These are phyloP conservation scores for Drosophila pseudoananassae DNA, from an alignment of 1,140 invertebrate genomes.

Conservation along the genomic window DNA sequence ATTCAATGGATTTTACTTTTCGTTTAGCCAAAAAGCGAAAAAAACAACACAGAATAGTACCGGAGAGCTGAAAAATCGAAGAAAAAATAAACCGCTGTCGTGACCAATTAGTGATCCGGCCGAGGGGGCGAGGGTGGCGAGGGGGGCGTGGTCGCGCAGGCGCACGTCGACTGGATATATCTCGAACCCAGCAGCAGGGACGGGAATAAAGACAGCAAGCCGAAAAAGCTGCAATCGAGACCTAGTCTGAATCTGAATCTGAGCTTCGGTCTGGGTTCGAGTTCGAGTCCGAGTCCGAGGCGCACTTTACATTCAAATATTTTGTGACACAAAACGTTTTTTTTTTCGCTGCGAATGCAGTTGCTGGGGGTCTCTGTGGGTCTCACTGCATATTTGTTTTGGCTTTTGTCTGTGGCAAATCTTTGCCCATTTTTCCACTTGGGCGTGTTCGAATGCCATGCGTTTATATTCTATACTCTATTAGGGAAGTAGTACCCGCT, in stretches of 20 bases:
- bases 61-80: constrained; percentile 34
- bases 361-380: constrained; percentile 45
- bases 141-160: constrained; percentile 63
- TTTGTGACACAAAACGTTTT: constrained; percentile 79
- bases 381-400: constrained; percentile 65
- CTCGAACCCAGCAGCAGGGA: constrained; percentile 21
- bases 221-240: constrained; percentile 39
- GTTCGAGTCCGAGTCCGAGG: constrained; percentile 36
- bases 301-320: constrained; percentile 82
- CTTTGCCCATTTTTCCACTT: constrained; percentile 49
- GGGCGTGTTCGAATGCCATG: constrained; percentile 60
- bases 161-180: constrained; percentile 56
- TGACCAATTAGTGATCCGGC: constrained; percentile 77
- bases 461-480: constrained; percentile 39
- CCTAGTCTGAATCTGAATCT: constrained; percentile 16
- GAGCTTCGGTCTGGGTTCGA: neutral
- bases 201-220: constrained; percentile 73
- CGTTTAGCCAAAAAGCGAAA: constrained; percentile 52
- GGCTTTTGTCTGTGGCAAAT: constrained; percentile 62
- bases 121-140: constrained; percentile 20
- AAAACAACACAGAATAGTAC: constrained; percentile 25
- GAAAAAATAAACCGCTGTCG: constrained; percentile 61
- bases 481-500: neutral
- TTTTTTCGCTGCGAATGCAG: constrained; percentile 34
- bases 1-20: constrained; percentile 82